A percentile compares a stretch with the other conserved stretches of the same genome.
These are phyloP conservation scores for Drosophila tani DNA, from an alignment of 1,140 invertebrate species.

Conservation along the genomic window DNA sequence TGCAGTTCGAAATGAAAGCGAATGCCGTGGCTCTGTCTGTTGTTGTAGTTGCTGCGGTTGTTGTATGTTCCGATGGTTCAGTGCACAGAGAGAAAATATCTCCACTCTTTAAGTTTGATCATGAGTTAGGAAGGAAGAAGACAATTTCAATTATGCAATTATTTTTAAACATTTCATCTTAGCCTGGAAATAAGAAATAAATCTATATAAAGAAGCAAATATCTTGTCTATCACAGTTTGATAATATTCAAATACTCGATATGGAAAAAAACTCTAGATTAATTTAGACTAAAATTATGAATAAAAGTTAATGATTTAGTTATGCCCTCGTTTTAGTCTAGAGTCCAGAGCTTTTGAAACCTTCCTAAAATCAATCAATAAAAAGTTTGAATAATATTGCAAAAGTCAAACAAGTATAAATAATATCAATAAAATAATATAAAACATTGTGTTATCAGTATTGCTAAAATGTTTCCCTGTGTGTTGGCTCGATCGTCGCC, in stretches of 20 bases:
- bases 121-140: no score
- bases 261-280: no score
- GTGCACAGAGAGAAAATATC: slow-evolving; percentile 2
- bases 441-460: background rate
- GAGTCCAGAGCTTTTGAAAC: background rate
- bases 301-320: background rate
- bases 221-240: no score
- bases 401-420: background rate
- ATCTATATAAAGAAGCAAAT: background rate
- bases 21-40: slow-evolving; percentile 63
- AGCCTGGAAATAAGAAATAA: no score
- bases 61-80: slow-evolving; percentile 15
- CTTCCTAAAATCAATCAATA: background rate
- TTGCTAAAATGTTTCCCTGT: slow-evolving; percentile 9
- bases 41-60: slow-evolving; percentile 31
- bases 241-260: no score
- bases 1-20: slow-evolving; percentile 73
- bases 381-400: background rate
- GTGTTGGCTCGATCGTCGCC: slow-evolving; percentile 60
- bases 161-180: no score
- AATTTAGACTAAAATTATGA: no score
- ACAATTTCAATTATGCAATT: background rate
- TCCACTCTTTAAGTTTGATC: no score
- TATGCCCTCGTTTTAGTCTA: background rate
- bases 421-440: background rate